These are phyloP conservation scores for Quadroppia sp. DNA, from an alignment of 2,888 invertebrate genomes.

Conservation along the genomic window DNA sequence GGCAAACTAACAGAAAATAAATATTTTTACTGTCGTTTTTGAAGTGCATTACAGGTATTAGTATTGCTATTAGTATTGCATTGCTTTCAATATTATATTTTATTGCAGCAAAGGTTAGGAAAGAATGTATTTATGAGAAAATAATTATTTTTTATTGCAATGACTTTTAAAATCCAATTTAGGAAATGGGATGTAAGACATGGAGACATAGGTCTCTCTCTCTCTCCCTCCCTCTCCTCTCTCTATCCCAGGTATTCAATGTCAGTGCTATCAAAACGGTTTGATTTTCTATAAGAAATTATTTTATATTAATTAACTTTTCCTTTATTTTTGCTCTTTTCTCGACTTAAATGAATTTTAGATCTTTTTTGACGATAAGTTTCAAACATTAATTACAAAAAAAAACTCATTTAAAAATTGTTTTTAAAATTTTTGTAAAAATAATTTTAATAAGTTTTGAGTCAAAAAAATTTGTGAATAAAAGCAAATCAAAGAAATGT, in stretches of 20 bases:
- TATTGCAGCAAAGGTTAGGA: no score
- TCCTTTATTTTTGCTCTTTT: not conserved
- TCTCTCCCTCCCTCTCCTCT: not conserved
- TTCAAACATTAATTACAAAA: not conserved
- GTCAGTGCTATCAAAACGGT: not conserved
- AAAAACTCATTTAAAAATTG: not conserved
- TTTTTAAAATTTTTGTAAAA: not conserved
- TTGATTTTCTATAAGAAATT: not conserved
- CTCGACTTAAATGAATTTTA: not conserved
- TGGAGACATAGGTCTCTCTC: no score
- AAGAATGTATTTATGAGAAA: no score
- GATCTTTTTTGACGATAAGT: constrained; percentile 1
- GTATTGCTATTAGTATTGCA: no score
- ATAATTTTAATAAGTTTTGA: not conserved
- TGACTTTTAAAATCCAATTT: no score
- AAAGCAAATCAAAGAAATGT: no score
- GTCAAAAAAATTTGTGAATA: not conserved
- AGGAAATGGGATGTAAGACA: no score
- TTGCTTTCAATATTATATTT: no score
- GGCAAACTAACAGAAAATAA: not conserved
- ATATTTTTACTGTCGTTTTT: no score
- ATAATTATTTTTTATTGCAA: no score
- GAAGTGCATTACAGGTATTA: no score
- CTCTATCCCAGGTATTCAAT: not conserved
- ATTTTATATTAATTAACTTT: constrained; percentile 13